Conservation (phyloP, 2,797 vertebrate genomes). For the Eidolon dupreanum region DNA sequence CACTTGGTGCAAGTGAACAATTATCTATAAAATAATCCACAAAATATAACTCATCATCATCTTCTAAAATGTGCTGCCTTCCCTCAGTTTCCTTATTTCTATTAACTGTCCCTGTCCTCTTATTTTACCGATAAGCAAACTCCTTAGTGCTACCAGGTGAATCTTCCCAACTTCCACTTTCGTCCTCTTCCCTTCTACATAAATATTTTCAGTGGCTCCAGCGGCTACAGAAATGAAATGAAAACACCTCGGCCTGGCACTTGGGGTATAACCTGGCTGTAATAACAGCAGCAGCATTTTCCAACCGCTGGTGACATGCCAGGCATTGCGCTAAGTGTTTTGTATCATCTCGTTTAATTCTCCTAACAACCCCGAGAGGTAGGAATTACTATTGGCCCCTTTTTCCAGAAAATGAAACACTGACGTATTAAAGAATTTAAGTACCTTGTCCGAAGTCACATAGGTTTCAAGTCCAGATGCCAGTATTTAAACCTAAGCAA, state of each 20-base stretch:
- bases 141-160: background rate
- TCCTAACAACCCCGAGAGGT: background rate
- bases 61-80: background rate
- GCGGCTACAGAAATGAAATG: background rate
- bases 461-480: background rate
- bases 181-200: background rate
- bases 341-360: background rate
- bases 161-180: conserved; percentile 10
- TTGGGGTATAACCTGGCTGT: background rate
- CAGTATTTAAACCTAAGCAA: background rate
- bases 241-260: background rate
- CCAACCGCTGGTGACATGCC: background rate
- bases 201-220: background rate
- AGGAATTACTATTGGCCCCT: background rate
- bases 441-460: background rate
- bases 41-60: background rate
- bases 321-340: background rate
- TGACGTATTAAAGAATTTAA: background rate
- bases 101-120: background rate
- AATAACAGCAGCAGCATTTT: background rate
- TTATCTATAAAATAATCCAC: background rate
- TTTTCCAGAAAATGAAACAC: background rate
- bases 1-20: background rate
- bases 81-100: conserved; percentile 2
- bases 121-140: background rate